Percentiles rank a stretch among this genome's conserved stretches.
Evolutionary conservation across 2,113 vertebrate species (phyloP).

Genomic region (Gnathonemus longibarbis): DNA sequence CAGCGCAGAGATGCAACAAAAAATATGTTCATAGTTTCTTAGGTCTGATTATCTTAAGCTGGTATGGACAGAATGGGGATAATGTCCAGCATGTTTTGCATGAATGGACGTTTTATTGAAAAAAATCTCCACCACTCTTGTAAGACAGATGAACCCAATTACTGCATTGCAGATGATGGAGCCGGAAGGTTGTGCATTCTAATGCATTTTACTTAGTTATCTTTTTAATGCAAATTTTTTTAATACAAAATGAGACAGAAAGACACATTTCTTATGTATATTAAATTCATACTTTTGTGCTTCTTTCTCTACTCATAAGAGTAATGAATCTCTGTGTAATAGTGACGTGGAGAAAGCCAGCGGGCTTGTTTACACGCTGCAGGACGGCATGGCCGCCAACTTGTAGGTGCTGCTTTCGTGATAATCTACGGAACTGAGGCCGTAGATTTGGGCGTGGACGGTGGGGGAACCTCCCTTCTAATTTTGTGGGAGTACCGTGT

Average conservation of each 20-base stretch:
- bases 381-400: conserved; percentile 21
- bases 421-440: not conserved
- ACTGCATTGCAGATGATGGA: conserved; percentile 46
- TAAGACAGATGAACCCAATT: conserved; percentile 47
- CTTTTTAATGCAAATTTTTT: conserved; percentile 29
- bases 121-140: conserved; percentile 29
- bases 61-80: conserved; percentile 20
- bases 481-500: not conserved
- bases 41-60: not conserved
- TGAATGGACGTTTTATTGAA: conserved; percentile 27
- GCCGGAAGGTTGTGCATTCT: conserved; percentile 50
- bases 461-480: not conserved
- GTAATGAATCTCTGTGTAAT: conserved; percentile 27
- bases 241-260: not conserved
- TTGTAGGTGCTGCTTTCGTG: not conserved
- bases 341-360: conserved; percentile 19
- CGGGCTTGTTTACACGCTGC: conserved; percentile 21
- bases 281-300: conserved; percentile 13
- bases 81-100: conserved; percentile 35
- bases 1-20: not conserved
- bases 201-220: conserved; percentile 38
- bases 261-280: conserved; percentile 30
- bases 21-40: not conserved
- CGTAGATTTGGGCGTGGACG: not conserved
- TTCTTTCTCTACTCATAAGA: conserved; percentile 9